Percentiles rank a stretch among this genome's conserved stretches.
phyloP scores from a whole-genome alignment of 35 echinoderm and acorn worm species.

The Stichopus chloronotus region DNA sequence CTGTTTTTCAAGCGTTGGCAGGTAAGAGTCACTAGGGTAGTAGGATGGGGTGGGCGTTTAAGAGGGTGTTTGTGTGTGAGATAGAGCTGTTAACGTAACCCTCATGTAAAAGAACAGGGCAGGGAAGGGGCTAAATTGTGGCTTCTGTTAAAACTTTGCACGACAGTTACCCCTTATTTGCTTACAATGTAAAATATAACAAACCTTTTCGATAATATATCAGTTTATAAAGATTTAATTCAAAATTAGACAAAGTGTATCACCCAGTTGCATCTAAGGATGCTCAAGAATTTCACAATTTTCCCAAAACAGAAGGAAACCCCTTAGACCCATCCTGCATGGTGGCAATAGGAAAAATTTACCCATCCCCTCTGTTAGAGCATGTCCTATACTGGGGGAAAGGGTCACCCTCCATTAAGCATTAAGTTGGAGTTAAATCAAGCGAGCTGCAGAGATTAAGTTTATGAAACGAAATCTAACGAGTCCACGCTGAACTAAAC shows the following conservation, averaged over 20 bases:
- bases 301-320: neutral
- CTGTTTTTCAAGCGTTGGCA: no score
- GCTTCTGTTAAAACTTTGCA: neutral
- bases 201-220: conserved; percentile 10
- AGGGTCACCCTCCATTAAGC: neutral
- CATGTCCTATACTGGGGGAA: neutral
- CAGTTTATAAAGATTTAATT: neutral
- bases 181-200: neutral
- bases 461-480: neutral
- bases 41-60: no score
- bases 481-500: neutral
- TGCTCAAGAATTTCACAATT: neutral
- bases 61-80: neutral
- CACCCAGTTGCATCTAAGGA: neutral
- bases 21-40: neutral
- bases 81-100: neutral
- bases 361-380: neutral
- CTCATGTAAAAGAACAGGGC: neutral
- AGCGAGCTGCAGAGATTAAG: neutral
- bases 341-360: neutral
- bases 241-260: neutral
- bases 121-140: neutral
- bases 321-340: neutral
- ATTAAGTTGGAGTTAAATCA: neutral
- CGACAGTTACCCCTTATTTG: neutral